Evolutionary conservation across 2,888 invertebrate genomes (phyloP), one percentile per base, ranked within the genome.

Genomic region (Lepidocyrtinus sp.): DNA sequence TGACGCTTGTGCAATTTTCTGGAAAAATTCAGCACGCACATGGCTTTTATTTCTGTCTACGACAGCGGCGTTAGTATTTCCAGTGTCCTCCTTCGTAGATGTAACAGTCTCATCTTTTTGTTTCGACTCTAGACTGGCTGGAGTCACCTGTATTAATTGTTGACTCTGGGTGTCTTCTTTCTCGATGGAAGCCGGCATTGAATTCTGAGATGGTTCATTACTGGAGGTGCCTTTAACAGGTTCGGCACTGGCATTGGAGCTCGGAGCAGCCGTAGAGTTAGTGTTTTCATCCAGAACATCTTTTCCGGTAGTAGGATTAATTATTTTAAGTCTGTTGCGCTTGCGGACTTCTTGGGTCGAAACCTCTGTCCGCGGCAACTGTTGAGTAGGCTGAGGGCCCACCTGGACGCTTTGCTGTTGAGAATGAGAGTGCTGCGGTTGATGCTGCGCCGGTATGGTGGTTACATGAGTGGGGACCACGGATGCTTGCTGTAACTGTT

Each of bases 221-320:
- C 69, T 75, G 3, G 80, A 80, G 75, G 80, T 71, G 75, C 75
- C 75, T 75, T 80, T 80, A 15, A 64, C 61, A 26, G 64, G 27
- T 45, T 80, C 80, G 9, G 64, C 22, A 63, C 50, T 70, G 15
- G 67, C 63, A 27, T n/a, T 64, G 9, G 73, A 59, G 59, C 24
- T 76, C 9, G 74, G 46, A 50, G 50, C 72, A 21, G 73, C 59
- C 2, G 81, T 19, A 3, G 74, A 15, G 15, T n/a, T n/a, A n/a
- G 55, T 64, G 36, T 27, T 46, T 9, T 61, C 61, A 19, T 64
- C 70, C 36, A 75, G 46, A 17, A 84, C 77, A 61, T 65, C 36
- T 61, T 76, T 67, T 45, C 82, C 89, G 50, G 91, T 91, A 68
- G 87, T 83, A 1, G 91, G 91, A 88, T 91, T 87, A 17, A 91